Evolutionary conservation across 1,140 invertebrate genomes (phyloP).

Genomic region (Chionoecetes opilio): DNA sequence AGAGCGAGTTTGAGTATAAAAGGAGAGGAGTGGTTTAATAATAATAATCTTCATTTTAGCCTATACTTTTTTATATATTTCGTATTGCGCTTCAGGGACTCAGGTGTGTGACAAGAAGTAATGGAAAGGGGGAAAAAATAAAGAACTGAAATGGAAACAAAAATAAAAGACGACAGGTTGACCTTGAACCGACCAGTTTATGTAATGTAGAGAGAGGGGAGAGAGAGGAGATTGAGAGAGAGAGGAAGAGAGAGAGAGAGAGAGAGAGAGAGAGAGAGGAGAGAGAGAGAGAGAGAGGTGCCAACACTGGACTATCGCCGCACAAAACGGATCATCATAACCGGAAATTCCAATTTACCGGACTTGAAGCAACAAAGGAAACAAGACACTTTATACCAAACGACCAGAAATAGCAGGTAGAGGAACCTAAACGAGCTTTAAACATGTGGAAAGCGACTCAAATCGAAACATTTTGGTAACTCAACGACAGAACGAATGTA

Average conservation of each 20-base stretch:
- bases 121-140: no score
- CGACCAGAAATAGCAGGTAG: background rate
- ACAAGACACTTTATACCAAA: background rate
- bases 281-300: background rate
- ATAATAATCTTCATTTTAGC: no score
- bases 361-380: slow-evolving; percentile 3
- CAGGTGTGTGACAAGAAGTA: no score
- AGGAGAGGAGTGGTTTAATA: no score
- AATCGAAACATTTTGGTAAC: background rate
- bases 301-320: background rate
- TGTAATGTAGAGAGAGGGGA: background rate
- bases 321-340: background rate
- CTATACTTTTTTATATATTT: no score
- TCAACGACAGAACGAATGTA: background rate
- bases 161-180: background rate
- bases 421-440: background rate
- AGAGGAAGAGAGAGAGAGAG: slow-evolving; percentile 33
- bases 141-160: no score
- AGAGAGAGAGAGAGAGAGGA: slow-evolving; percentile 41
- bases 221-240: background rate
- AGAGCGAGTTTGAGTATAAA: no score
- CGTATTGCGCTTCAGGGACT: no score
- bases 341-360: background rate
- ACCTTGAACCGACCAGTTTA: background rate
- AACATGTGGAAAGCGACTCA: background rate